Evolutionary conservation across 2,113 vertebrate genomes (phyloP).

Genomic region (Microtus richardsoni): DNA sequence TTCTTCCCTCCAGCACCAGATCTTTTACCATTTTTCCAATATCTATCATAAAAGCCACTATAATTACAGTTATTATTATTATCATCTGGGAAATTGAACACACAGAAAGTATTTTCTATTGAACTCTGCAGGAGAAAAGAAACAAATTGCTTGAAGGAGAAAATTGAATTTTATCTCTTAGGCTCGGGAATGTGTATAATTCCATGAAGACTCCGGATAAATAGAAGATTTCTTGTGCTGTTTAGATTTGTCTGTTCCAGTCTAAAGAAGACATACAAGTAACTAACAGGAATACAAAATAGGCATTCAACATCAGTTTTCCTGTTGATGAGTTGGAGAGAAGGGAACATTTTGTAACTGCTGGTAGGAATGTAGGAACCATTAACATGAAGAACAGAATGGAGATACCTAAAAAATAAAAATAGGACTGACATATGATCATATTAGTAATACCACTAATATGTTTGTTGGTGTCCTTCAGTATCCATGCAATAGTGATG

Average conservation of each 20-base stretch:
- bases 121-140: slow-evolving; percentile 23
- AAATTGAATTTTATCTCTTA: slow-evolving; percentile 29
- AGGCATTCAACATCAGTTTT: not conserved
- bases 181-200: not conserved
- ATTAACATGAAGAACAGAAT: not conserved
- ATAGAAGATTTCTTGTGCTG: not conserved
- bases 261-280: not conserved
- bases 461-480: not conserved
- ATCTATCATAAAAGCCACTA: not conserved
- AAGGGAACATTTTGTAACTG: not conserved
- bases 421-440: not conserved
- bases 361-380: not conserved
- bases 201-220: not conserved
- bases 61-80: not conserved
- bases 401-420: not conserved
- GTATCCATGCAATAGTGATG: not conserved
- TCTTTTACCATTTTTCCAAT: not conserved
- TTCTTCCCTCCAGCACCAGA: not conserved
- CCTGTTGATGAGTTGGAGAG: not conserved
- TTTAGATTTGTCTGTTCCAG: not conserved
- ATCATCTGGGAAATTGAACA: not conserved
- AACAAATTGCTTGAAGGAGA: slow-evolving; percentile 36
- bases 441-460: not conserved
- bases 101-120: not conserved
- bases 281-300: not conserved